phyloP scores from a whole-genome alignment of 2,888 invertebrate species.

The Drosophila vallismaia region DNA sequence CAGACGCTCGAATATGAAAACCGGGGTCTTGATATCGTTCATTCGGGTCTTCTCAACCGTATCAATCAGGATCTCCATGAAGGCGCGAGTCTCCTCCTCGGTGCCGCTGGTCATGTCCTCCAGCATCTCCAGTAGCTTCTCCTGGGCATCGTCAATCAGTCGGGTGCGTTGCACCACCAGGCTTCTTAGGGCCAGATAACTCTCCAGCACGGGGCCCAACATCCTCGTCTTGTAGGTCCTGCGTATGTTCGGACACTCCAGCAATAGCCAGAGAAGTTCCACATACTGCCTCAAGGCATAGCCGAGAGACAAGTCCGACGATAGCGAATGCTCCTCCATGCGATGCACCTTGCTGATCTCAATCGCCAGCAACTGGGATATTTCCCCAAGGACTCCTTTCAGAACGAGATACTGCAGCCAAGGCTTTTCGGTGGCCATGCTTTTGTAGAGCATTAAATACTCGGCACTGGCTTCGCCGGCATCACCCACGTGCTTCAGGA shows the following conservation, averaged over 20 bases:
- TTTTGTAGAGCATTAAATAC: slow-evolving; percentile 94
- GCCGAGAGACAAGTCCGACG: slow-evolving; percentile 96
- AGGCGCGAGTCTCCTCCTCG: slow-evolving; percentile 97
- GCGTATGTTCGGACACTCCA: slow-evolving; percentile 94
- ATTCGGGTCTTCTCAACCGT: slow-evolving; percentile 95
- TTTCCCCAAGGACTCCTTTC: slow-evolving; percentile 91
- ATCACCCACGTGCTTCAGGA: slow-evolving; percentile 92
- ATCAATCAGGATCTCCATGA: slow-evolving; percentile 98
- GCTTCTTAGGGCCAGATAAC: slow-evolving; percentile 94
- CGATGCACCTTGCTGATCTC: slow-evolving; percentile 95
- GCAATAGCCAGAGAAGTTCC: slow-evolving; percentile 93
- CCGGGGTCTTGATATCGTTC: slow-evolving; percentile 97
- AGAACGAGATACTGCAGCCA: slow-evolving; percentile 97
- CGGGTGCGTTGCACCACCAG: slow-evolving; percentile 97
- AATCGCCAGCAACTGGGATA: slow-evolving; percentile 93
- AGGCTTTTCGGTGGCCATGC: slow-evolving; percentile 91
- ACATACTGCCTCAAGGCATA: slow-evolving; percentile 96
- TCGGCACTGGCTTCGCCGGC: slow-evolving; percentile 97
- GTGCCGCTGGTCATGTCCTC: slow-evolving; percentile 98
- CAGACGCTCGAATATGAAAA: slow-evolving; percentile 98
- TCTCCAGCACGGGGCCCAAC: slow-evolving; percentile 90
- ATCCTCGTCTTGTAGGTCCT: slow-evolving; percentile 95
- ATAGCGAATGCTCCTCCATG: slow-evolving; percentile 95
- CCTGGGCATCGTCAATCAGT: slow-evolving; percentile 97
- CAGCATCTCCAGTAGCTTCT: slow-evolving; percentile 94